A percentile compares a stretch with the other conserved stretches of the same genome.
These are phyloP conservation scores for Ataeniobius toweri DNA, from an alignment of 2,797 vertebrate genomes.

Conservation along the genomic window DNA sequence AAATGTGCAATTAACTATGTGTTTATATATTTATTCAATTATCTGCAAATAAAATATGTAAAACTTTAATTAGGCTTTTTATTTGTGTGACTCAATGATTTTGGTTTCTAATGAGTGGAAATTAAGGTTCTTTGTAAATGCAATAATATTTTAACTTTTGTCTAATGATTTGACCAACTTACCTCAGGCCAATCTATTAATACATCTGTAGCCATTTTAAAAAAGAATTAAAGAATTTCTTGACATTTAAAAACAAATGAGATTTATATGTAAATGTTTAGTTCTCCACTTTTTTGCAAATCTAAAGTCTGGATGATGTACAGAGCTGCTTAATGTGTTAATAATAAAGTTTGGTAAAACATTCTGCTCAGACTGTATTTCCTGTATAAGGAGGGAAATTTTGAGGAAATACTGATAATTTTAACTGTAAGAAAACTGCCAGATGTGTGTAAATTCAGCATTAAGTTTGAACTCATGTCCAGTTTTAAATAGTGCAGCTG, in stretches of 20 bases:
- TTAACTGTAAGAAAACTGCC: background rate
- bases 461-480: background rate
- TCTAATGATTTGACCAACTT: background rate
- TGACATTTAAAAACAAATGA: too few relatives aligned
- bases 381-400: too few relatives aligned
- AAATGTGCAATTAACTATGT: background rate
- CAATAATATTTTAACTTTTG: background rate
- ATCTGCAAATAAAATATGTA: background rate
- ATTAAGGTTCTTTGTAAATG: background rate
- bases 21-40: background rate
- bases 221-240: background rate
- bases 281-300: background rate
- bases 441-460: background rate
- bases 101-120: background rate
- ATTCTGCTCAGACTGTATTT: too few relatives aligned
- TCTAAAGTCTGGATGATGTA: background rate
- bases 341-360: background rate
- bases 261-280: background rate
- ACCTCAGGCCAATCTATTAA: background rate
- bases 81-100: background rate
- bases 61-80: background rate
- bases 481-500: background rate
- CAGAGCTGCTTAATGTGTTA: background rate
- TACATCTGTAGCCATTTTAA: background rate
- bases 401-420: background rate